Percentiles rank a stretch among this genome's conserved stretches.
These are phyloP conservation scores for Hybos culiciformis DNA, from an alignment of 2,888 invertebrate genomes.

Conservation along the genomic window DNA sequence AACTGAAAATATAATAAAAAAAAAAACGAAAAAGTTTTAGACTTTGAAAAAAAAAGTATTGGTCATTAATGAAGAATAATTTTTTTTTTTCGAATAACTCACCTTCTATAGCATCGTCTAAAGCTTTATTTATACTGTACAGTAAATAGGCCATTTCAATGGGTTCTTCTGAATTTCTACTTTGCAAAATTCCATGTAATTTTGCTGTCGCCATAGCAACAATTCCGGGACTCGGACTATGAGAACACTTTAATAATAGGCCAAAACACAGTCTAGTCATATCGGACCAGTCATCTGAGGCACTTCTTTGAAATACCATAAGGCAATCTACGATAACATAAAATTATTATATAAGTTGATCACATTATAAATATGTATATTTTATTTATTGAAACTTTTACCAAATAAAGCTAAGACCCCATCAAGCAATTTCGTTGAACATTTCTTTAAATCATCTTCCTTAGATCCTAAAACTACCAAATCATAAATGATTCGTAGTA, in stretches of 20 bases:
- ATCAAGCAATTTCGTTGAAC: constrained; percentile 40
- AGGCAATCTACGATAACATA: constrained; percentile 34
- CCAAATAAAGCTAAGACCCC: constrained; percentile 39
- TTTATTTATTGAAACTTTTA: constrained; percentile 8
- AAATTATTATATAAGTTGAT: too few species aligned
- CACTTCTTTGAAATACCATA: constrained; percentile 41
- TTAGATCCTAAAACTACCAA: constrained; percentile 42
- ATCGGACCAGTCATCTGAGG: constrained; percentile 41
- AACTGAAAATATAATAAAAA: constrained; percentile 21
- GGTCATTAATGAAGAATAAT: neutral
- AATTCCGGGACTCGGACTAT: constrained; percentile 38
- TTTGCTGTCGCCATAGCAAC: constrained; percentile 48
- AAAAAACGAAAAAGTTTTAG: neutral
- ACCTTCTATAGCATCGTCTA: constrained; percentile 38
- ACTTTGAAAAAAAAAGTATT: constrained; percentile 1
- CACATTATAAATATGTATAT: neutral
- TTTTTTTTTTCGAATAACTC: constrained; percentile 2
- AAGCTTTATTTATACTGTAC: constrained; percentile 35
- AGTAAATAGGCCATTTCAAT: constrained; percentile 42
- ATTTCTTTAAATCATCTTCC: constrained; percentile 39
- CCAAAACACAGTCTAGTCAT: constrained; percentile 41
- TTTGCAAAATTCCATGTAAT: constrained; percentile 44
- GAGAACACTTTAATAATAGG: constrained; percentile 36
- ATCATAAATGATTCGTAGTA: constrained; percentile 44
- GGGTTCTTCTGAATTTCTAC: constrained; percentile 39